These are phyloP conservation scores for Carduelis carduelis DNA, from an alignment of 2,797 vertebrate genomes.

Conservation along the genomic window DNA sequence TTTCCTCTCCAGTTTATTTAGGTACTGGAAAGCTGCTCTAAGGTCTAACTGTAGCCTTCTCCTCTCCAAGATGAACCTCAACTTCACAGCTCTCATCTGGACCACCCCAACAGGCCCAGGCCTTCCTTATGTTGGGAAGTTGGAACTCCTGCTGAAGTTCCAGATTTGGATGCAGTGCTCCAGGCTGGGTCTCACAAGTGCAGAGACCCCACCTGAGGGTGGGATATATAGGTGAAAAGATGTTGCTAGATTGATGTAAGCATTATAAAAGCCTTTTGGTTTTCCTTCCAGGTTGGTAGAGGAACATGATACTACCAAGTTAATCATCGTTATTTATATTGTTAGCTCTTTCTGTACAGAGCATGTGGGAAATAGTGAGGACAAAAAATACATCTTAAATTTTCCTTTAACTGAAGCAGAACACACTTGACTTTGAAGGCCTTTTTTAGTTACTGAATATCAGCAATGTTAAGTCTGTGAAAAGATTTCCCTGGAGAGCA, in stretches of 20 bases:
- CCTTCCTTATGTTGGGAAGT: not conserved
- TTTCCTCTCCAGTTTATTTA: not conserved
- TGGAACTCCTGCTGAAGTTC: not conserved
- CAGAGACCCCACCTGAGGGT: not conserved
- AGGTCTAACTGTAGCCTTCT: not conserved
- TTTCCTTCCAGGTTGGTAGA: not conserved
- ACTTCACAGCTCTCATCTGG: not conserved
- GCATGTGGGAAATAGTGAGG: not conserved
- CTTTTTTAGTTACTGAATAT: not conserved
- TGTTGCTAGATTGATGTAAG: not conserved
- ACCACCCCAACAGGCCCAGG: not conserved
- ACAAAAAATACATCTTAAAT: not conserved
- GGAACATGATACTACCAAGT: not conserved
- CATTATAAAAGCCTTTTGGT: not conserved
- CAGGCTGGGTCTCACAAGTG: not conserved
- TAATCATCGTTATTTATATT: not conserved
- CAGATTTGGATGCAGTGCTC: not conserved
- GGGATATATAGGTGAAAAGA: not conserved
- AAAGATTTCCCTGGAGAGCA: not conserved
- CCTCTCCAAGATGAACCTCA: not conserved
- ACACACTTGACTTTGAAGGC: not conserved
- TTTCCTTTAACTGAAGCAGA: not conserved
- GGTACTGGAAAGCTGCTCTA: not conserved
- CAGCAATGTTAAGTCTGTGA: not conserved
- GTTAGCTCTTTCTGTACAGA: not conserved